phyloP scores from a whole-genome alignment of 2,888 invertebrate genomes.

The Pandemis corylana region DNA sequence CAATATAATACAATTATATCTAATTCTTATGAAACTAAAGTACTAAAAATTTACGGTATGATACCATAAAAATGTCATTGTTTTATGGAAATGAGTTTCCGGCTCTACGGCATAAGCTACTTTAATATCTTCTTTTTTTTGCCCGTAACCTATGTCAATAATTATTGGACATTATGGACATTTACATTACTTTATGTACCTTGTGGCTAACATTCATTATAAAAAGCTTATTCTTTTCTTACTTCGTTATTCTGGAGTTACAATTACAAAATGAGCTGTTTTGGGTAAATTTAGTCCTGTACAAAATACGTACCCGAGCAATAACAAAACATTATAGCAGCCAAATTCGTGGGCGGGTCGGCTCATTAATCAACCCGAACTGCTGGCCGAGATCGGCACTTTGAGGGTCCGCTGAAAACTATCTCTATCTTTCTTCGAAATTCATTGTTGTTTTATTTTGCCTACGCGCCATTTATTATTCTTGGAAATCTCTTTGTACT shows the following conservation, averaged over 20 bases:
- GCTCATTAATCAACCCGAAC: constrained; percentile 51
- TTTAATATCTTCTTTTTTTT: too few relatives aligned
- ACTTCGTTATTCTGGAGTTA: not conserved
- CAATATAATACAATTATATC: too few relatives aligned
- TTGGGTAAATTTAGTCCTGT: constrained; percentile 17
- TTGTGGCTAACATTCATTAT: too few relatives aligned
- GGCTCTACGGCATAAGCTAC: too few relatives aligned
- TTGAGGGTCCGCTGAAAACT: constrained; percentile 46
- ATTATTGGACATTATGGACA: too few relatives aligned
- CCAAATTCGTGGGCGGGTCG: constrained; percentile 47
- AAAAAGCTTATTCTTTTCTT: not conserved
- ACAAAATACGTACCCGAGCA: constrained; percentile 29
- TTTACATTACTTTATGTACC: too few relatives aligned
- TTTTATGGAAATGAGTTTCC: too few relatives aligned
- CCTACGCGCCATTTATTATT: constrained; percentile 1
- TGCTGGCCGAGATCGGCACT: constrained; percentile 46
- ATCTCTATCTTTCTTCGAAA: constrained; percentile 40
- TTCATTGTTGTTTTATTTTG: constrained; percentile 21
- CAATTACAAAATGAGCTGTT: too few relatives aligned
- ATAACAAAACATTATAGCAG: constrained; percentile 46
- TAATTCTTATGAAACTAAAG: too few relatives aligned
- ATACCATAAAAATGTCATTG: too few relatives aligned
- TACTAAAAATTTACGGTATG: too few relatives aligned
- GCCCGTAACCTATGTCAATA: too few relatives aligned
- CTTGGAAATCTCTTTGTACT: constrained; percentile 2